Base-by-base conservation (phyloP, 2,888 invertebrate genomes). In the Anthrax anthrax region DNA sequence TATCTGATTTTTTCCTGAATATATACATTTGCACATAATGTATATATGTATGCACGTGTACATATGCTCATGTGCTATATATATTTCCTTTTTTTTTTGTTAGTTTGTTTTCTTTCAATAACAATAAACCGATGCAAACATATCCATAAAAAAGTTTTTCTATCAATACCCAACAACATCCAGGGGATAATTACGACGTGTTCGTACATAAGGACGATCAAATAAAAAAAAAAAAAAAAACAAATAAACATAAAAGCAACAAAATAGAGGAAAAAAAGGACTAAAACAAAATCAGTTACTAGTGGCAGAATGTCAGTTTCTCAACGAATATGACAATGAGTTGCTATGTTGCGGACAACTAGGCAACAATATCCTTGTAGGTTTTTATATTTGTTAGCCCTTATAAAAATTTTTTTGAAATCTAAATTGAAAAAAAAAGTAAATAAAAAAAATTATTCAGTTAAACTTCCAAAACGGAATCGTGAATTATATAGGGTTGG, bases 111-210 rank as follows among this genome's bases (percentile, higher is more conserved):
- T 38, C 29, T 41, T 32, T 41, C 29, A 37, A 44, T 47, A 40
- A 44, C 41, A 47, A 47, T 47, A 47, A 47, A 47, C 40, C 37
- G 37, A 37, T 37, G 16, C 32, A 44, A 43, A 36, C 37, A 47
- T 29, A 47, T 32, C 39, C 29, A 44, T 47, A 44, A 47, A 37
- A 47, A 47, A 47, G 43, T 47, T 47, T 47, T 41, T 29, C 47
- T 37, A 44, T 47, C 37, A 44, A 37, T 42, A 41, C 32, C 40
- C 17, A 12, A 37, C 36, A 27, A 18, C 18, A 39, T 40, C 43
- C 44, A 17, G 12, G 13, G 38, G 47, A 44, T 47, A 44, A 47
- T 47, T 47, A 47, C 47, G 40, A 43, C 36, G 42, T 38, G 46
- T 39, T 39, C 18, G 43, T 19, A 42, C 39, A 42, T 43, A 43